Conservation (phyloP, 2,113 vertebrate genomes). For the Vireo altiloquus region DNA sequence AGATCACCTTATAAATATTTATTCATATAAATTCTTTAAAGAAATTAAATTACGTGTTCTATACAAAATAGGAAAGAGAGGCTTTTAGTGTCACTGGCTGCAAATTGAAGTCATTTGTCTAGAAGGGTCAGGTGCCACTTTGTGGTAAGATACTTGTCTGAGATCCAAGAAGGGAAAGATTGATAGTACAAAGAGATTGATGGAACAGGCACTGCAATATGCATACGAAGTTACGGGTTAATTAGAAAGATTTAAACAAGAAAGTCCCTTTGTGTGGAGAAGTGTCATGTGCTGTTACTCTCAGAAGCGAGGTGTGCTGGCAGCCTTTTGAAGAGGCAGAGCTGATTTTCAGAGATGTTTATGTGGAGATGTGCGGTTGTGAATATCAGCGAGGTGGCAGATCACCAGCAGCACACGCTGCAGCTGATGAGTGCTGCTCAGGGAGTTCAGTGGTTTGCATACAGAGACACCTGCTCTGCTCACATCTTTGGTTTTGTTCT, state of each 20-base stretch:
- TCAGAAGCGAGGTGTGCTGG: background rate
- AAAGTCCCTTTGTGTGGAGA: constrained; percentile 50
- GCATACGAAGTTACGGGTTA: constrained; percentile 57
- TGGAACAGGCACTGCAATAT: constrained; percentile 57
- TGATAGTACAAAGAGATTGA: constrained; percentile 66
- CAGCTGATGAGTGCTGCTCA: background rate
- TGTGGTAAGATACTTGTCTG: constrained; percentile 59
- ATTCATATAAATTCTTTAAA: constrained; percentile 67
- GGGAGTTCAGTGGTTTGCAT: background rate
- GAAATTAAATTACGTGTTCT: constrained; percentile 63
- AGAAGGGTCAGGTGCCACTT: constrained; percentile 70
- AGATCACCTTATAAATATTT: constrained; percentile 72
- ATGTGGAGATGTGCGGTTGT: background rate
- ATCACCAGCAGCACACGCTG: background rate
- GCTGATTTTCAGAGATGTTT: constrained; percentile 7
- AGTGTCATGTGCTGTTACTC: background rate
- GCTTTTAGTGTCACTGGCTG: constrained; percentile 68
- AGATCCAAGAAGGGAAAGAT: constrained; percentile 65
- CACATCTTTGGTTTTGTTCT: background rate
- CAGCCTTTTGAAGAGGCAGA: constrained; percentile 18
- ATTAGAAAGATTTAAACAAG: constrained; percentile 68
- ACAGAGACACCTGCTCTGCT: background rate
- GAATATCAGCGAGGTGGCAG: background rate
- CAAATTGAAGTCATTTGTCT: constrained; percentile 75
- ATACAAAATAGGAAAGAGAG: constrained; percentile 52